Percentiles rank a stretch among this genome's conserved stretches.
Evolutionary conservation across 2,113 vertebrate genomes (phyloP).

Genomic region (Cisticola juncidis): DNA sequence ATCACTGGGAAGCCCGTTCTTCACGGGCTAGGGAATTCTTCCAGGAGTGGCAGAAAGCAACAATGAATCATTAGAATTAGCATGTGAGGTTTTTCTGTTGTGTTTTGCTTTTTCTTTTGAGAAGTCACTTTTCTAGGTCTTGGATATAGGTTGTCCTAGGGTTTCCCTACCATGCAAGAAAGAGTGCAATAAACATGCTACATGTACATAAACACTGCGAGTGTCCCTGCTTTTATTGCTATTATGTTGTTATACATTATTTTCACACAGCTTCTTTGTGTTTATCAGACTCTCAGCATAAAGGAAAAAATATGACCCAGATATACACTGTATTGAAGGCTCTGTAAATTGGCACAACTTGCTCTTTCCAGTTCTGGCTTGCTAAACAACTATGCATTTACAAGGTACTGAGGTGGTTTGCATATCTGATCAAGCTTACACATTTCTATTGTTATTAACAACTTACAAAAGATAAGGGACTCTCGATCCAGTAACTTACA

Average conservation of each 20-base stretch:
- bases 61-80: background rate
- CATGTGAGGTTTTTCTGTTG: background rate
- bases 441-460: background rate
- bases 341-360: background rate
- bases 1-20: background rate
- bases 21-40: background rate
- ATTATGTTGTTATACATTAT: background rate
- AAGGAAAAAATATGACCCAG: background rate
- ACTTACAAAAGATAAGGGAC: background rate
- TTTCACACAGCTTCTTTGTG: background rate
- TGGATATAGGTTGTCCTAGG: background rate
- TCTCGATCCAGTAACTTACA: background rate
- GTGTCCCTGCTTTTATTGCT: background rate
- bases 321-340: background rate
- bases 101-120: background rate
- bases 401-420: background rate
- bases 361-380: background rate
- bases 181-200: background rate
- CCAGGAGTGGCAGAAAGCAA: background rate
- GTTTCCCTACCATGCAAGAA: background rate
- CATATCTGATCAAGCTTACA: background rate
- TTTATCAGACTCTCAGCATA: background rate
- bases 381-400: background rate
- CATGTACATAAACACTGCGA: fast-evolving
- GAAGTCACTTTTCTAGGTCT: background rate